These are phyloP conservation scores for Anseranas semipalmata DNA, from an alignment of 2,113 vertebrate species.

Conservation along the genomic window DNA sequence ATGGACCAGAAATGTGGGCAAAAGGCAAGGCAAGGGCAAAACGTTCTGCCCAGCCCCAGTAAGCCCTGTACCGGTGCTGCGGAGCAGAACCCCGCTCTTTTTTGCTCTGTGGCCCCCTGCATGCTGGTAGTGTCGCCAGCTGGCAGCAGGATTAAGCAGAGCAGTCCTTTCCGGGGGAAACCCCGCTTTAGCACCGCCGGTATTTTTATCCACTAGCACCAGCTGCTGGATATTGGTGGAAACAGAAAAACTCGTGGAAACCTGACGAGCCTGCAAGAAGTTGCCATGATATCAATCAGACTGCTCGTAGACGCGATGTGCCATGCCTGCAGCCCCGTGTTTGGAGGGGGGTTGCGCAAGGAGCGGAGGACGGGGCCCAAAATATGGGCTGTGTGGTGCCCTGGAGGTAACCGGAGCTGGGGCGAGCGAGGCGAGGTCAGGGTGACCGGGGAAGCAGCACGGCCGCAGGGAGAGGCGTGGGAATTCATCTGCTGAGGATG, in stretches of 20 bases:
- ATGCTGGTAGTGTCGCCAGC: fast-evolving
- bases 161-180: not conserved
- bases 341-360: not conserved
- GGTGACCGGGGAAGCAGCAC: not conserved
- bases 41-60: not conserved
- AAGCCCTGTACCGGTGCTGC: fast-evolving
- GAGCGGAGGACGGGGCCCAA: not conserved
- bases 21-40: not conserved
- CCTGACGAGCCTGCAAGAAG: not conserved
- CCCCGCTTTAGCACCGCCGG: not conserved
- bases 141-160: not conserved
- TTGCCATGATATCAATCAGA: not conserved
- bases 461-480: not conserved
- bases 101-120: fast-evolving
- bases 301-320: not conserved
- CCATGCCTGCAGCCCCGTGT: not conserved
- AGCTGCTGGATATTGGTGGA: not conserved
- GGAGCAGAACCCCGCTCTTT: not conserved
- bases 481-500: no score
- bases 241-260: not conserved
- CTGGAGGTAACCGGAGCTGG: not conserved
- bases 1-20: not conserved
- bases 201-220: conserved; percentile 10
- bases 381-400: no score
- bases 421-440: not conserved